phyloP scores from a whole-genome alignment of 2,888 invertebrate species.

The Amphipyra berbera region DNA sequence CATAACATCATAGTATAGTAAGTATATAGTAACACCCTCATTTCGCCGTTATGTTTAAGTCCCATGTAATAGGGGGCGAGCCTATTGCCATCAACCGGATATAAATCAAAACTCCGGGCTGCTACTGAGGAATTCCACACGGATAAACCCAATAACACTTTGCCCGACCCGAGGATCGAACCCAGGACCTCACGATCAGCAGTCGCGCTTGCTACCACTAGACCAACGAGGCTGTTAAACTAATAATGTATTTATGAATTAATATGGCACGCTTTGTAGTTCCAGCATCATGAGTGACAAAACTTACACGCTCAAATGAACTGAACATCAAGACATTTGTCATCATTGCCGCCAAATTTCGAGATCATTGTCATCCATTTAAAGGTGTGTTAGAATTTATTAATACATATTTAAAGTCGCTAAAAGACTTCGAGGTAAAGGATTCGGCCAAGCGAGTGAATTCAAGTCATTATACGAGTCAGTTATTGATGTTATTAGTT shows the following conservation, averaged over 20 bases:
- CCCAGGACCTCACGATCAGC: no score
- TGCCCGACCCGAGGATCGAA: no score
- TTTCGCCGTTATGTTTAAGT: no score
- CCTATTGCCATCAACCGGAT: no score
- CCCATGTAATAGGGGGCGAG: no score
- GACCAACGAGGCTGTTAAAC: no score
- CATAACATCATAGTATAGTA: no score
- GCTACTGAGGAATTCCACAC: no score
- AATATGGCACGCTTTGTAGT: conserved; percentile 24
- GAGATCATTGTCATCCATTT: conserved; percentile 43
- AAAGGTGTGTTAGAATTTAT: conserved; percentile 76
- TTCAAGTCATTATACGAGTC: conserved; percentile 68
- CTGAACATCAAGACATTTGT: conserved; percentile 58
- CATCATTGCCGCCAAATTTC: conserved; percentile 62
- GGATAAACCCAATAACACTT: no score
- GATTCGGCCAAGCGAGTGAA: conserved; percentile 74
- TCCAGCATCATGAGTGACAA: conserved; percentile 17
- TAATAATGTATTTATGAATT: conserved; percentile 4
- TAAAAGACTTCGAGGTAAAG: conserved; percentile 73
- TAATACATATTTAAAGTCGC: conserved; percentile 76
- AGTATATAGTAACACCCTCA: no score
- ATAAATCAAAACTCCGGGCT: no score
- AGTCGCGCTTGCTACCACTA: no score
- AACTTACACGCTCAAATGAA: conserved; percentile 55
- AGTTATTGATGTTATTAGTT: conserved; percentile 77